A percentile compares a stretch with the other conserved stretches of the same genome.
Conservation (phyloP, 2,113 vertebrate genomes). For the Microcebus griseorufus region DNA sequence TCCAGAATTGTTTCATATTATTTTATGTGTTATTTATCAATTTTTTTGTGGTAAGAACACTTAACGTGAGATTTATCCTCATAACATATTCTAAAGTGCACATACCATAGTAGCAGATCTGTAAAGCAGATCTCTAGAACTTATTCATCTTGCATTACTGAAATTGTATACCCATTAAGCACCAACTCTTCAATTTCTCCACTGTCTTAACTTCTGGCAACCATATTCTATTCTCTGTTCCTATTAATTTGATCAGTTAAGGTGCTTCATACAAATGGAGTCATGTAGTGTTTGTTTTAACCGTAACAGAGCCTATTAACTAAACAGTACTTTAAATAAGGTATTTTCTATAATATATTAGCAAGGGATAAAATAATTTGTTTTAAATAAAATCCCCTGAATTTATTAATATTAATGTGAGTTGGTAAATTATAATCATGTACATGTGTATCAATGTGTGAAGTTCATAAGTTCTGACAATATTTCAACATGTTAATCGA, state of each 20-base stretch:
- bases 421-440: neutral
- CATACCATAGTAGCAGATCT: neutral
- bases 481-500: neutral
- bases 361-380: neutral
- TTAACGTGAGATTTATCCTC: neutral
- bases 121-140: accelerated
- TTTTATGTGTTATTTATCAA: neutral
- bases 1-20: neutral
- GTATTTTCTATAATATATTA: neutral
- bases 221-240: neutral
- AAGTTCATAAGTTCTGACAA: neutral
- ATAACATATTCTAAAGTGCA: neutral
- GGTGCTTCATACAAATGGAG: neutral
- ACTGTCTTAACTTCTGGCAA: neutral
- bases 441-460: neutral
- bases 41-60: neutral
- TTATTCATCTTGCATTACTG: neutral
- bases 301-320: neutral
- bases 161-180: neutral
- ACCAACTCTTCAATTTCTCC: neutral
- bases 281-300: neutral
- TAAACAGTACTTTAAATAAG: neutral
- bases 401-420: neutral
- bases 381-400: neutral
- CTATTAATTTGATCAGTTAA: neutral